Base-by-base conservation (phyloP, 2,113 vertebrate genomes). In the Sturnira hondurensis region DNA sequence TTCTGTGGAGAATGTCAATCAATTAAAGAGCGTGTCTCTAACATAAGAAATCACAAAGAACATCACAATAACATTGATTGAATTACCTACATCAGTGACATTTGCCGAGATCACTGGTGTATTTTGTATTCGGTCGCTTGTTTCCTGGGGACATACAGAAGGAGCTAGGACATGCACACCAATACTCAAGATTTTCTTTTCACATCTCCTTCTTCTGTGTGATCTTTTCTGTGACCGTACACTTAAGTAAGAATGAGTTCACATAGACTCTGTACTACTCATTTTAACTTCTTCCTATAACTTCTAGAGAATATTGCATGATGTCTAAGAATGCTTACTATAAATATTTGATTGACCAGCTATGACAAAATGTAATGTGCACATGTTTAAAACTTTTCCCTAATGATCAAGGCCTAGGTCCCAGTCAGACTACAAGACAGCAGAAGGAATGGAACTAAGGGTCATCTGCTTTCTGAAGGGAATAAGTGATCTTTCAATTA, bases 401-500 rank as follows among this genome's bases (percentile, higher is more conserved):
- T 87, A 65, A 80, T 93, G 10, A 14, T 70, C 38, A 93, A 78
- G 7, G 74, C 56, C 74, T 82, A 65, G 19, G 36, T 67, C 52
- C 41, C 19, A 77, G 54, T 33, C 7, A 68, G 68, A 41, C 6
- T 41, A 45, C 58, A 11, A 89, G 38, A 81, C 3, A 77, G 19
- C 38, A 20, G 5, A 63, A 71, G 10, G 74, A 54, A 74, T 4
- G 70, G 36, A 68, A 36, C 28, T 63, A 76, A 20, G 13, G 28
- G 7, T 9, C 47, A 33, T 89, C 52, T 65, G 4, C 71, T 91
- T 77, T 84, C 41, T 36, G 77, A 47, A 78, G 80, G 33, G 50
- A 81, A 77, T 63, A 71, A 33, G 10, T 77, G 78, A 85, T 91
- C 50, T 88, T 94, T 84, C 85, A 84, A 81, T 93, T 94, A 94